Evolutionary conservation across 2,797 vertebrate species (phyloP).

Genomic region (Echeneis naucrates): DNA sequence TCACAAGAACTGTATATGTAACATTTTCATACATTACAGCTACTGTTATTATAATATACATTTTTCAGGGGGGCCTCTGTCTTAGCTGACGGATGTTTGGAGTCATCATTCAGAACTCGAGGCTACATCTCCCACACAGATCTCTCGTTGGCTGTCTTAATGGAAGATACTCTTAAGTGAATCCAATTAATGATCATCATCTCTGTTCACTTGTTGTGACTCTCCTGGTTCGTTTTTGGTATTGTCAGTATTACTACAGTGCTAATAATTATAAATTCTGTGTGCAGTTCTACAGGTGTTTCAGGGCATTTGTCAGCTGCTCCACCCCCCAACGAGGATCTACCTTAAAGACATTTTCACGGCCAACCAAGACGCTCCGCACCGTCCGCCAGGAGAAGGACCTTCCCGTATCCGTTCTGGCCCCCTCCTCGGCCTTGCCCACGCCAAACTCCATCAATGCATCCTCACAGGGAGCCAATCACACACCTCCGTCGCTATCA

Average conservation of each 20-base stretch:
- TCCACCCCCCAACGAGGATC: constrained; percentile 64
- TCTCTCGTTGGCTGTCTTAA: neutral
- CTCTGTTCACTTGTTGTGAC: neutral
- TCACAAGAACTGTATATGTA: neutral
- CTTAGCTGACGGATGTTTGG: too few species aligned
- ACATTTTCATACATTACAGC: neutral
- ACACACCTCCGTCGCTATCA: neutral
- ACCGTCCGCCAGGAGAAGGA: constrained; percentile 59
- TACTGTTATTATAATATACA: neutral
- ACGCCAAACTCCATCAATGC: constrained; percentile 40
- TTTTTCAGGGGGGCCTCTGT: too few species aligned
- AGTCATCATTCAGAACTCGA: too few species aligned
- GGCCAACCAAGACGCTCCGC: constrained; percentile 72
- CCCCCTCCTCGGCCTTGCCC: constrained; percentile 49
- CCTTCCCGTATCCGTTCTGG: constrained; percentile 28
- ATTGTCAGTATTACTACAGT: neutral
- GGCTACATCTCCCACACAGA: too few species aligned
- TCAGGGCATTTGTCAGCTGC: constrained; percentile 80
- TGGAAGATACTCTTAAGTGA: neutral
- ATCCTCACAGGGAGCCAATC: constrained; percentile 32
- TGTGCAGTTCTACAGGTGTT: constrained; percentile 85
- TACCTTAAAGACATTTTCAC: constrained; percentile 78
- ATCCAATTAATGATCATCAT: neutral
- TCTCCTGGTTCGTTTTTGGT: neutral
- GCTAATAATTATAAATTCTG: constrained; percentile 2